Base-by-base conservation (phyloP, 2,888 invertebrate species). In the Euplagia quadripunctaria region DNA sequence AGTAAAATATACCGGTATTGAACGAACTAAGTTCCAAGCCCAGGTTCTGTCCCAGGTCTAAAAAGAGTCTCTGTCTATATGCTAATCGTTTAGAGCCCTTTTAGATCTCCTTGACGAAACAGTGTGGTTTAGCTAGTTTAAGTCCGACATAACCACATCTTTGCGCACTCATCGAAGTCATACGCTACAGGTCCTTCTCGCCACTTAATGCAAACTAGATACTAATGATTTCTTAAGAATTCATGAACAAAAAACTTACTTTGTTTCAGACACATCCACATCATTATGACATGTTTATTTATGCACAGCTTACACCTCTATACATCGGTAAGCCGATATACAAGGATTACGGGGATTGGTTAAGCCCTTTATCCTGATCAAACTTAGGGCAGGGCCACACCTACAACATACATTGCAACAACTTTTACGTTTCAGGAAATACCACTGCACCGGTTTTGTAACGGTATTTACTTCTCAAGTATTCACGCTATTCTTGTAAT, bases 301-400 rank as follows among this genome's bases (percentile, higher is more conserved):
- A 66, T 66, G 16, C 78, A 77, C 75, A 77, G 79, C 77, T 74
- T 63, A 68, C 31, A 72, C 58, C 79, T 71, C 79, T 79, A 80
- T 74, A 84, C 82, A 80, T 82, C 82, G 81, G 82, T 82, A 83
- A 85, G 76, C 79, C 69, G 71, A 79, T 76, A 77, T 71, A 80
- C 81, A 79, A 79, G 79, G 79, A 83, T 85, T 86, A 85, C 79
- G 75, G 79, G 75, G 78, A 80, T 79, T 77, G 81, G 81, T 82
- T 69, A 79, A 86, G 69, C 64, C 75, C 80, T 85, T 85, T 85
- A 86, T 85, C 83, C 79, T 72, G 79, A 82, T 86, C 79, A 81
- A 85, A 84, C 84, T 85, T 83, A 82, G 67, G n/a, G 4, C n/a
- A 55, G 6, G 55, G 55, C 17, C n/a, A 68, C 55, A 78, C 76